Conservation (phyloP, 1,140 invertebrate genomes). For the Drosophila athabasca region DNA sequence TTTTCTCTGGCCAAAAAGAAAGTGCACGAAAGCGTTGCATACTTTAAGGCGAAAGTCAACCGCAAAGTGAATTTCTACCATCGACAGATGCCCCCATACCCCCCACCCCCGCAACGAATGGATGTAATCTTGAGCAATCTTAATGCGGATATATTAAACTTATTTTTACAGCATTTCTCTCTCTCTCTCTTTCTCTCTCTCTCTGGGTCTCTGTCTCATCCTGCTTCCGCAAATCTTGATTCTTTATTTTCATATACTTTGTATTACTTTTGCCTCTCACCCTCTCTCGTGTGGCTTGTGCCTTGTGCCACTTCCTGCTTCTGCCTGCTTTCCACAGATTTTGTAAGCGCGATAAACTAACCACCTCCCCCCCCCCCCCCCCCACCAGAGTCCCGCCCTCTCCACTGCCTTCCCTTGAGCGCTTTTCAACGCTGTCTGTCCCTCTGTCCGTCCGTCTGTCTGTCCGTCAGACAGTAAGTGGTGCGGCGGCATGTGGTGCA, state of each 20-base stretch:
- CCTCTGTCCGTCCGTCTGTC: slow-evolving; percentile 17
- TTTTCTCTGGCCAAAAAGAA: slow-evolving; percentile 31
- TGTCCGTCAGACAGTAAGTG: slow-evolving; percentile 28
- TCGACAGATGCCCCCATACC: slow-evolving; percentile 44
- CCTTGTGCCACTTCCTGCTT: slow-evolving; percentile 47
- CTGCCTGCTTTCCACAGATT: slow-evolving; percentile 53
- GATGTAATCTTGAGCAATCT: slow-evolving; percentile 56
- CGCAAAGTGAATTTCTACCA: slow-evolving; percentile 70
- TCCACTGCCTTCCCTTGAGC: slow-evolving; percentile 12
- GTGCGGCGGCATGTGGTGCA: slow-evolving; percentile 15
- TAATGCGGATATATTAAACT: slow-evolving; percentile 81
- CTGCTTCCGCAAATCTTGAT: slow-evolving; percentile 46
- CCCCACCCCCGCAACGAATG: neutral
- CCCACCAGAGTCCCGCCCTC: neutral
- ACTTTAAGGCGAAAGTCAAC: slow-evolving; percentile 62
- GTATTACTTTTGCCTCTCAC: slow-evolving; percentile 48
- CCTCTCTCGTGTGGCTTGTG: slow-evolving; percentile 9
- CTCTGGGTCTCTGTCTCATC: neutral
- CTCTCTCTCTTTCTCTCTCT: slow-evolving; percentile 1
- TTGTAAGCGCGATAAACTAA: slow-evolving; percentile 70
- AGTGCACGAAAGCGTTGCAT: slow-evolving; percentile 53
- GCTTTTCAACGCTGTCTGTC: slow-evolving; percentile 60
- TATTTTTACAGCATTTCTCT: slow-evolving; percentile 69
- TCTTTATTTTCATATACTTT: slow-evolving; percentile 61
- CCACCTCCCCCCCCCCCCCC: slow-evolving; percentile 4